A percentile compares a stretch with the other conserved stretches of the same genome.
These are phyloP conservation scores for Crocuta crocuta DNA, from an alignment of 2,113 vertebrate species.

Conservation along the genomic window DNA sequence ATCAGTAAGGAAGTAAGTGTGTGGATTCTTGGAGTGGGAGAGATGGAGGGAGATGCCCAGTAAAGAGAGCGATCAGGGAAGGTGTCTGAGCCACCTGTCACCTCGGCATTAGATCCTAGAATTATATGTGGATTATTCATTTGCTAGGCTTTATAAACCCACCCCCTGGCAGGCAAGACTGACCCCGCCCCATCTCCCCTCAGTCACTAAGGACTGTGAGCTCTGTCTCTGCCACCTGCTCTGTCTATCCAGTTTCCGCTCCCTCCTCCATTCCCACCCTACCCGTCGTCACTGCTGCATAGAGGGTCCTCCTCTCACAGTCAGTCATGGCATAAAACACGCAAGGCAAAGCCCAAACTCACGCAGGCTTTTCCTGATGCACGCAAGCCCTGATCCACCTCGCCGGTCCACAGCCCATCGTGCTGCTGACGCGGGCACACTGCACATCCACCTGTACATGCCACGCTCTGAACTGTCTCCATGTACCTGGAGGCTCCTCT, in stretches of 20 bases:
- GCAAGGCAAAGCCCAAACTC: neutral
- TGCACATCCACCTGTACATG: neutral
- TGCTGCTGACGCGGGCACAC: neutral
- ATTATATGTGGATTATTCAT: neutral
- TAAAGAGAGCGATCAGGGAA: neutral
- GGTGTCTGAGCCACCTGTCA: neutral
- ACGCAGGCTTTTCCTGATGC: no score
- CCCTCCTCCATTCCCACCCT: neutral
- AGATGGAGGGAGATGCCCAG: neutral
- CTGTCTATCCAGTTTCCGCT: neutral
- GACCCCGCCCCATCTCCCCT: accelerated
- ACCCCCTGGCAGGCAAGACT: neutral
- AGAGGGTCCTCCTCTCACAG: neutral
- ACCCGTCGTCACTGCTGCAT: neutral
- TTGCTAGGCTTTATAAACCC: neutral
- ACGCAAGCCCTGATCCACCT: neutral
- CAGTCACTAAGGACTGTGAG: neutral
- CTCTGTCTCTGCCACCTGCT: neutral
- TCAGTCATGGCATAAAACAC: neutral
- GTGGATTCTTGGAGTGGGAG: neutral
- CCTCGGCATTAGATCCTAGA: neutral
- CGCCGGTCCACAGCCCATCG: neutral
- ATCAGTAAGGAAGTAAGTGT: neutral
- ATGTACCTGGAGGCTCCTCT: neutral
- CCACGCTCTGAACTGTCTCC: neutral